A percentile compares a stretch with the other conserved stretches of the same genome.
These are phyloP conservation scores for Manis pentadactyla DNA, from an alignment of 2,797 vertebrate species.

Conservation along the genomic window DNA sequence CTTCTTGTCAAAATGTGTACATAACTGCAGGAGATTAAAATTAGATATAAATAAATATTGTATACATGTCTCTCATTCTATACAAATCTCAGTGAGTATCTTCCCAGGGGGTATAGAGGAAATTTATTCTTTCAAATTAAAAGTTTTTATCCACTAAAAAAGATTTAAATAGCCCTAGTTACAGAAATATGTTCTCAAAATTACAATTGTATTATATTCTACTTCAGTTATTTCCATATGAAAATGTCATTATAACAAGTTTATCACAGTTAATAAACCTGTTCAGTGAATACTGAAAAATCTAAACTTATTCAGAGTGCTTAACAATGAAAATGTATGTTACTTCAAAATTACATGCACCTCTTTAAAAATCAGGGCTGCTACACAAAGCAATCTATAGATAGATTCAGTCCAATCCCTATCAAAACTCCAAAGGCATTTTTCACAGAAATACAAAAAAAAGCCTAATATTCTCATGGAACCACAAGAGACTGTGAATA, in stretches of 20 bases:
- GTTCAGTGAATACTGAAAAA: constrained; percentile 46
- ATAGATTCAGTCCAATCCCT: background rate
- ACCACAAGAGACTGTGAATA: background rate
- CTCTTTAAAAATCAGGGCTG: constrained; percentile 29
- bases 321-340: background rate
- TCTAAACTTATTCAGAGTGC: constrained; percentile 34
- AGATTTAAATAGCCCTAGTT: constrained; percentile 19
- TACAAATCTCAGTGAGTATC: constrained; percentile 57
- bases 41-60: constrained; percentile 25
- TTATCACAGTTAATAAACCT: constrained; percentile 45
- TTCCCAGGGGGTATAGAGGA: background rate
- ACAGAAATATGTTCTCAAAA: constrained; percentile 39
- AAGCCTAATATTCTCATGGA: background rate
- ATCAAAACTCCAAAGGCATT: background rate
- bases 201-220: constrained; percentile 27
- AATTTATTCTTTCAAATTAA: constrained; percentile 26
- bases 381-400: background rate
- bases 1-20: constrained; percentile 43
- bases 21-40: background rate
- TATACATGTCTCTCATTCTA: background rate
- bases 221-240: constrained; percentile 23
- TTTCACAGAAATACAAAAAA: background rate
- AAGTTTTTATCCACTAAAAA: constrained; percentile 1
- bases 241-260: constrained; percentile 29
- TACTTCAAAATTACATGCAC: constrained; percentile 49